Evolutionary conservation across 30 jellyfish, hydroid and myxozoan genomes (phyloP), one percentile per base, ranked within the genome.

Genomic region (Aurelia coerulea): DNA sequence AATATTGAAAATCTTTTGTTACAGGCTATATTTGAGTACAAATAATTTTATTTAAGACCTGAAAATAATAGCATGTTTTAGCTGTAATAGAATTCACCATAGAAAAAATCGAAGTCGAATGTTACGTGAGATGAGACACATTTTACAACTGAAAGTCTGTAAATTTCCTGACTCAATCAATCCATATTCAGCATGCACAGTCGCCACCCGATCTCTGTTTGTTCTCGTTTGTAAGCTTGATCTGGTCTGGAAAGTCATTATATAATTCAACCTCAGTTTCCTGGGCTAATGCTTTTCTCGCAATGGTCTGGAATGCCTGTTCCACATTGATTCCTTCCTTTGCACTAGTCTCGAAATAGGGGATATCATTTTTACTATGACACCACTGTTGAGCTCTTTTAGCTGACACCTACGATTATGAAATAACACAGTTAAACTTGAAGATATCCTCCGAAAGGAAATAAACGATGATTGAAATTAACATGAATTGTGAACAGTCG

Each of bases 311-410:
- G 64, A 96, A 96, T 35, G 99, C 99, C 33, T 91, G 98, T 72
- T 96, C 99, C 56, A 96, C 99, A 70, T 96, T 96, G 65, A 95
- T 95, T 17, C 99, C 99, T 81, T 95, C 99, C 75, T 95, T 95
- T 35, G 99, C 99, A 65, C 98, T 91, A 60, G 99, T 96, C 81
- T 96, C 99, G 79, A 96, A 96, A 59, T 96, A 96, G 14, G 98
- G 98, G 69, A 96, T 91, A 68, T 96, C 98, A 85, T 91, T 96
- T 73, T 96, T 96, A 72, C 97, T 91, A 77, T 91, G 98, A 78
- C 99, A 96, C 99, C 99, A 96, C 76, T 91, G 98, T 65, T 96
- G 98, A n/a, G 99, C 99, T 60, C 98, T 91, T 84, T 96, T 96
- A 37, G 98, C 98, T 14, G 99, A 88, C 17, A 96, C 97, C 99